Evolutionary conservation across 2,797 vertebrate genomes (phyloP).

Genomic region (Selene dorsalis): DNA sequence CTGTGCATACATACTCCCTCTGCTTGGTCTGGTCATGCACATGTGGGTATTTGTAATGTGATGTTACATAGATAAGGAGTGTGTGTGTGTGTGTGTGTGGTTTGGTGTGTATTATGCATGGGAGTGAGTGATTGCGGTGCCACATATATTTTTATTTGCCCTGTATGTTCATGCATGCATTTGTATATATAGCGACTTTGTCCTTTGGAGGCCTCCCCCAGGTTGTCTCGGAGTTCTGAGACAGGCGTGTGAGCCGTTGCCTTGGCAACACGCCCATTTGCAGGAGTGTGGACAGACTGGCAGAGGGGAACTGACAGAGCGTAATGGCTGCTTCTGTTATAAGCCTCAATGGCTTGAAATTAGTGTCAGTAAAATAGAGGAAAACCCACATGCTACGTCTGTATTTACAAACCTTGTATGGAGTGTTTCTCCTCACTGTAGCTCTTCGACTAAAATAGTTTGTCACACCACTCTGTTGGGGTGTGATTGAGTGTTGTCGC

Average conservation of each 20-base stretch:
- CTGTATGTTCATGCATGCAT: constrained; percentile 45
- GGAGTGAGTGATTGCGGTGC: not conserved
- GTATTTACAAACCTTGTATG: constrained; percentile 16
- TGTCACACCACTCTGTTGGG: constrained; percentile 7
- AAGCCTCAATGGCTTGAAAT: constrained; percentile 59
- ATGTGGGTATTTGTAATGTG: constrained; percentile 47
- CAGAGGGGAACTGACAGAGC: constrained; percentile 70
- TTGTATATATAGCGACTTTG: constrained; percentile 59
- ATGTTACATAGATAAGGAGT: constrained; percentile 43
- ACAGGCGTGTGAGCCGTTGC: constrained; percentile 74
- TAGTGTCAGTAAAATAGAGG: constrained; percentile 43
- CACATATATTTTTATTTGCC: constrained; percentile 27
- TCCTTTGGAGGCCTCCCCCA: constrained; percentile 65
- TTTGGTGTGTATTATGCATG: constrained; percentile 26
- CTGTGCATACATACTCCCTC: constrained; percentile 34
- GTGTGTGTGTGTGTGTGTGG: not conserved
- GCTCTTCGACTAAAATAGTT: constrained; percentile 12
- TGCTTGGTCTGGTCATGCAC: constrained; percentile 35
- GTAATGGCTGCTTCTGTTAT: constrained; percentile 69
- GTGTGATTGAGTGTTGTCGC: not conserved
- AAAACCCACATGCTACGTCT: constrained; percentile 27
- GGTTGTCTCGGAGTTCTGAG: constrained; percentile 72
- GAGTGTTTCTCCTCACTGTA: not conserved
- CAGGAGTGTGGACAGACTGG: constrained; percentile 66
- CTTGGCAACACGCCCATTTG: constrained; percentile 78